phyloP scores from a whole-genome alignment of 2,797 vertebrate species.

The Spatula versicolor region DNA sequence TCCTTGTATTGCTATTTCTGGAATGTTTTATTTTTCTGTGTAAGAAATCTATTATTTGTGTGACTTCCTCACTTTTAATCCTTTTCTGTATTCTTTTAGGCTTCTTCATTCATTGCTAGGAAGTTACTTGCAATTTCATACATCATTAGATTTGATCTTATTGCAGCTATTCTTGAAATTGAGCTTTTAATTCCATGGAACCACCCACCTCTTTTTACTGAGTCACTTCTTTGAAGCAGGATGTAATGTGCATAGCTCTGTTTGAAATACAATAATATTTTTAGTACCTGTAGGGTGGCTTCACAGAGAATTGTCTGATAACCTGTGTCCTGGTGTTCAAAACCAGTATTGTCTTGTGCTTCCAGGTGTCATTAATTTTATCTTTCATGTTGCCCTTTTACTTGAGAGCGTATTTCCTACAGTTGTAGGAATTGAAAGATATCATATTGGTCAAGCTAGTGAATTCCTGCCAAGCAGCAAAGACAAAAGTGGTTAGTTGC shows the following conservation, averaged over 20 bases:
- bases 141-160: conserved; percentile 31
- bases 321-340: not conserved
- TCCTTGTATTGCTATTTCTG: conserved; percentile 2
- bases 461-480: not conserved
- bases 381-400: not conserved
- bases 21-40: not conserved
- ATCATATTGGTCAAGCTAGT: not conserved
- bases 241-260: not conserved
- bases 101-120: not conserved
- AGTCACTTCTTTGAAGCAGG: not conserved
- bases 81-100: not conserved
- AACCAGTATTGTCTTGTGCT: not conserved
- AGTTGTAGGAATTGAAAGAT: not conserved
- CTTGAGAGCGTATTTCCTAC: not conserved
- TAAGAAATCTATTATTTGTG: not conserved
- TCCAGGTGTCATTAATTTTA: not conserved
- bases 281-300: not conserved
- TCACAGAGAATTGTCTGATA: not conserved
- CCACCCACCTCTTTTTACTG: conserved; percentile 23
- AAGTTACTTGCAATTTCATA: not conserved
- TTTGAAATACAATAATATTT: not conserved
- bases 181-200: conserved; percentile 4
- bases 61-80: not conserved
- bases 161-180: conserved; percentile 16
- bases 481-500: not conserved